A percentile compares a stretch with the other conserved stretches of the same genome.
Conservation (phyloP, 1,140 invertebrate species). For the Condylostylus longicornis region DNA sequence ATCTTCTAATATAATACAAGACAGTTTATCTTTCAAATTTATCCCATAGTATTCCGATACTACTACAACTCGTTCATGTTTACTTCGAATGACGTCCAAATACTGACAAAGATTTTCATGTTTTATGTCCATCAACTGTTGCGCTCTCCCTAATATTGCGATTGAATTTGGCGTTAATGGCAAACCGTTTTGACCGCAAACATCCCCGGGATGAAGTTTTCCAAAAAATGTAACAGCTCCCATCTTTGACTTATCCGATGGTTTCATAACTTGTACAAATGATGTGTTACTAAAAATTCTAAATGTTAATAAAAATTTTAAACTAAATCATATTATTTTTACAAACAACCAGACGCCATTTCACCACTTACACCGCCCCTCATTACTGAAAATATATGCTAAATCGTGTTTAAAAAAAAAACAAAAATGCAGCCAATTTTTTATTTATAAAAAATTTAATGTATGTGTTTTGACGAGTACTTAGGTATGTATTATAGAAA, state of each 20-base stretch:
- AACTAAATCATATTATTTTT: no score
- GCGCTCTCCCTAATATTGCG: constrained; percentile 77
- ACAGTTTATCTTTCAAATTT: constrained; percentile 35
- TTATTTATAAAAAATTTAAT: no score
- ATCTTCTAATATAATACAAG: constrained; percentile 32
- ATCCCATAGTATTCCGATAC: constrained; percentile 74
- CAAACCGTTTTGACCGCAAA: constrained; percentile 87
- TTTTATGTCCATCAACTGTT: constrained; percentile 61
- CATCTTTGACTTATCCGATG: constrained; percentile 38
- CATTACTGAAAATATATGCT: no score
- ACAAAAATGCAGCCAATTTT: no score
- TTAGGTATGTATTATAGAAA: no score
- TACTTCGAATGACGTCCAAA: constrained; percentile 79
- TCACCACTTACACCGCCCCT: no score
- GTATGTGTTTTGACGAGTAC: no score
- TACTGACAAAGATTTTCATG: constrained; percentile 77
- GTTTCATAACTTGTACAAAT: no score
- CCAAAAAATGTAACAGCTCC: constrained; percentile 84
- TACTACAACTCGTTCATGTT: constrained; percentile 85
- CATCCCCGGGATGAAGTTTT: constrained; percentile 73
- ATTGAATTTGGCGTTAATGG: constrained; percentile 93
- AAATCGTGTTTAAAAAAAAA: no score
- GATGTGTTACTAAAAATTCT: no score
- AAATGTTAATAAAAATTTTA: no score
- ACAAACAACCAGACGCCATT: no score